Percentiles rank a stretch among this genome's conserved stretches.
Evolutionary conservation across 2,797 vertebrate species (phyloP).

Genomic region (Melanitta fusca): DNA sequence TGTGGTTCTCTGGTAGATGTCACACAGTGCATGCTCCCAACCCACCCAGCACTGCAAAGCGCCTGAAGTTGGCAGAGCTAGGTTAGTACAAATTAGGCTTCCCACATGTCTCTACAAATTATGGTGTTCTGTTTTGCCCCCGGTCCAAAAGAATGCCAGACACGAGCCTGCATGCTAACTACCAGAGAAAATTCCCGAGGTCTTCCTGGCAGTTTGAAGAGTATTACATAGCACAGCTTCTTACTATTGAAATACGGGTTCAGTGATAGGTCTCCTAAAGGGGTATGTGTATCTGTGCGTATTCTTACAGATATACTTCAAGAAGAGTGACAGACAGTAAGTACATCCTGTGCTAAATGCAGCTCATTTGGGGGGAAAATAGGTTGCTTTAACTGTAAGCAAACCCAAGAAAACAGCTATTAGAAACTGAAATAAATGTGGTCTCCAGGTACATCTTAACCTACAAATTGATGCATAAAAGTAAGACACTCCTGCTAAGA

Average conservation of each 20-base stretch:
- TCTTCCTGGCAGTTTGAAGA: background rate
- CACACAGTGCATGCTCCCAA: background rate
- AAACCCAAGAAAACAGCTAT: background rate
- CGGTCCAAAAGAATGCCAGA: background rate
- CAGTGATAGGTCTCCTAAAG: background rate
- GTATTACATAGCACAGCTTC: background rate
- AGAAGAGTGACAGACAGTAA: background rate
- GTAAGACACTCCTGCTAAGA: background rate
- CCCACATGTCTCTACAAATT: background rate
- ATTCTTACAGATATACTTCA: background rate
- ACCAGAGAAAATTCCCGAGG: background rate
- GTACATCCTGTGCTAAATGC: background rate
- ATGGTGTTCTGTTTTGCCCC: background rate
- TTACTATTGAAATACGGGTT: background rate
- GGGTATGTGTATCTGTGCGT: background rate
- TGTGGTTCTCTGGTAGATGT: background rate
- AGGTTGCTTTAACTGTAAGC: background rate
- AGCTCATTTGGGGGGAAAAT: background rate
- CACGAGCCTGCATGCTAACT: background rate
- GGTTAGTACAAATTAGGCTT: background rate
- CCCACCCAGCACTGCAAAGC: background rate
- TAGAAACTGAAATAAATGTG: background rate
- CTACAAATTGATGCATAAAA: background rate
- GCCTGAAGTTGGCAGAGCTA: background rate
- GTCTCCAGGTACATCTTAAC: background rate